Conservation (phyloP, 92 coral and sea anemone species). For the Plumapathes pennacea region DNA sequence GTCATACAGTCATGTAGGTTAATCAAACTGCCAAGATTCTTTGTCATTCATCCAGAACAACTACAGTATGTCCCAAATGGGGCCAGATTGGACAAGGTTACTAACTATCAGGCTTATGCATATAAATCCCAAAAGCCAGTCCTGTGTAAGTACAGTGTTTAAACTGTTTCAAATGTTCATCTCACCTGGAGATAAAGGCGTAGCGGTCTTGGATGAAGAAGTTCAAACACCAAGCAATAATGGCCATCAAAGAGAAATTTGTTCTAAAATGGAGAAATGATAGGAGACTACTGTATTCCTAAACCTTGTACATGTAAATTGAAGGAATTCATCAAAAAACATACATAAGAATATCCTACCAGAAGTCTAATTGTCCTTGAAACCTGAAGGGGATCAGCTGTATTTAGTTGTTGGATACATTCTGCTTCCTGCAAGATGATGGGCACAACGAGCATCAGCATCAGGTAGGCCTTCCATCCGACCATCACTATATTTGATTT, state of each 20-base stretch:
- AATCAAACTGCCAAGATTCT: no score
- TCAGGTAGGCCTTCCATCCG: neutral
- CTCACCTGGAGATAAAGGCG: conserved; percentile 84
- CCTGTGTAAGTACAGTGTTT: no score
- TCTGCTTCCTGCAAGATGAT: conserved; percentile 70
- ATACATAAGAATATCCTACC: conserved; percentile 58
- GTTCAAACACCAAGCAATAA: conserved; percentile 85
- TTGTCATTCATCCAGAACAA: no score
- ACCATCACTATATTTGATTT: neutral
- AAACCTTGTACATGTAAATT: neutral
- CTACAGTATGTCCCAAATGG: no score
- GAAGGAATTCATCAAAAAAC: neutral
- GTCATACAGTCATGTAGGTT: neutral
- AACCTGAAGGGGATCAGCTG: conserved; percentile 72
- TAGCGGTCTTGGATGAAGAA: conserved; percentile 69
- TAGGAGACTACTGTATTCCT: neutral
- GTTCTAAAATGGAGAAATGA: conserved; percentile 49
- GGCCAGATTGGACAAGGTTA: no score
- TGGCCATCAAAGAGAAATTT: conserved; percentile 69
- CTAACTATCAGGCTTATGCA: no score
- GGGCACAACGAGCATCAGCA: neutral
- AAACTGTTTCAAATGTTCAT: neutral
- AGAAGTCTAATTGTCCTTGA: conserved; percentile 64
- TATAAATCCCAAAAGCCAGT: no score
- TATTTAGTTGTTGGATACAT: conserved; percentile 70